Evolutionary conservation across 2,113 vertebrate species (phyloP), one percentile per base, ranked within the genome.

Genomic region (Cyanoderma ruficeps): DNA sequence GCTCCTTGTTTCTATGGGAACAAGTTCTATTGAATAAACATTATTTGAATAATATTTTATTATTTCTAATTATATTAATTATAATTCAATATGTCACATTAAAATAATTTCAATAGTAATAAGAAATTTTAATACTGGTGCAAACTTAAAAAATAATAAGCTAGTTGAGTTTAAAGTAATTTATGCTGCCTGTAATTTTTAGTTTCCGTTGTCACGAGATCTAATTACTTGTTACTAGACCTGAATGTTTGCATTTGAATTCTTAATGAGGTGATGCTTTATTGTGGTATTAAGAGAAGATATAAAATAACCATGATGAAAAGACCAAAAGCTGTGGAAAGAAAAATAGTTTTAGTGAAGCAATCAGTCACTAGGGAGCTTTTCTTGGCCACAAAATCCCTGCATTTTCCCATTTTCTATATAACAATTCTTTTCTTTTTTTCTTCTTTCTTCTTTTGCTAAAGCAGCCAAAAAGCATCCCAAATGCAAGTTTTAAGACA

Each of bases 1-100:
- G 25, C 42, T 93, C 23, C 31, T 56, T 82, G 85, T 96, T 95
- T 59, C 89, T 94, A 96, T 93, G 90, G 89, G 39, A 96, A 97
- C 77, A 93, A 61, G 41, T 76, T 89, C 22, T 69, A 95, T 84
- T 81, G 39, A 96, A 94, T 94, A 97, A 97, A 96, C 41, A 96
- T 28, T 86, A 39, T 63, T 93, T 49, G 77, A 88, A 77, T 79
- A 80, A 86, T 96, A 93, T 78, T 96, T 96, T 97, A 76, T 90
- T 90, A 89, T 92, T 97, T 96, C 22, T 91, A 97, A 93, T 95
- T 96, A 83, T 83, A 93, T 78, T 96, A 92, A 97, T 96, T 96
- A 97, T 94, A 93, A 97, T 93, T 92, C 65, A 97, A 80, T 94
- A 84, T 93, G 87, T 76, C 61, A 85, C 61, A 94, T 95, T 95